phyloP scores from a whole-genome alignment of 2,888 invertebrate species.

The Metallyticus violacea region DNA sequence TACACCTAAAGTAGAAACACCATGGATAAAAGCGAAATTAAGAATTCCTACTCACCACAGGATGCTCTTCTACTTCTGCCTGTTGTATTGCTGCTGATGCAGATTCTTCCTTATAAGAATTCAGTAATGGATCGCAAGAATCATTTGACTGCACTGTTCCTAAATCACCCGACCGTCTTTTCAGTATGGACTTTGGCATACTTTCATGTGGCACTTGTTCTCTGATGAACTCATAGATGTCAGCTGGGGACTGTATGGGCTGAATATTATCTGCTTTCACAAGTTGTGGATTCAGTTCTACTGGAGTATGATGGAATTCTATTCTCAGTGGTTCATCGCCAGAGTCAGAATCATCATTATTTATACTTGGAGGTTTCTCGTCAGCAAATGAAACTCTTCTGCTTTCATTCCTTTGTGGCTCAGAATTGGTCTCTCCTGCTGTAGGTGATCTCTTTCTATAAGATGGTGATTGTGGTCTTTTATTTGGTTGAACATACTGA shows the following conservation, averaged over 20 bases:
- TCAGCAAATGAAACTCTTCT: conserved; percentile 20
- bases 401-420: not conserved
- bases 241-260: conserved; percentile 12
- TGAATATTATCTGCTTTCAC: not conserved
- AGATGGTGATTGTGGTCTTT: not conserved
- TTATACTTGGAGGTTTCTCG: not conserved
- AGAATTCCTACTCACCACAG: not conserved
- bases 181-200: conserved; percentile 19
- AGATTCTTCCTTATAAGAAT: not conserved
- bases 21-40: too few relatives aligned
- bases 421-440: not conserved
- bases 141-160: too few relatives aligned
- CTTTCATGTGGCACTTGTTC: not conserved
- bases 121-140: not conserved
- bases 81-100: not conserved
- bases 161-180: not conserved
- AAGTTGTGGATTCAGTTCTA: not conserved
- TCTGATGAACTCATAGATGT: conserved; percentile 7
- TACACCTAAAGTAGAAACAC: too few relatives aligned
- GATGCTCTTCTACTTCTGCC: not conserved
- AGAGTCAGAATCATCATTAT: conserved; percentile 5
- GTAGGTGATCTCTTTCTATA: not conserved
- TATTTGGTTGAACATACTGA: not conserved
- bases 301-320: conserved; percentile 14
- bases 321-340: conserved; percentile 10